Evolutionary conservation across 2,888 invertebrate species (phyloP).

Genomic region (Amphipyra tragopoginis): DNA sequence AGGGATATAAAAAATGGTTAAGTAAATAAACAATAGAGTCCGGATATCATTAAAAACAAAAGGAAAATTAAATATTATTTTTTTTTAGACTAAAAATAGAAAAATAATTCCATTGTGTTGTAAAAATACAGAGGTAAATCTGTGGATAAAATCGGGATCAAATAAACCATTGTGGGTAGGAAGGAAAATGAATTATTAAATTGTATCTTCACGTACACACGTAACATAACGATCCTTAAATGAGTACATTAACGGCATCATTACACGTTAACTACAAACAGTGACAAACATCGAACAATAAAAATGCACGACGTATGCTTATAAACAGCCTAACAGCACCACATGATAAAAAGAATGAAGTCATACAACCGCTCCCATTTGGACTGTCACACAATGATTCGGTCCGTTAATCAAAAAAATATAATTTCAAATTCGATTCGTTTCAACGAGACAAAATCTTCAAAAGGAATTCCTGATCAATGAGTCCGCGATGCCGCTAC

Average conservation of each 20-base stretch:
- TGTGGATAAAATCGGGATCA: conserved; percentile 18
- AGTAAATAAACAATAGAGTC: conserved; percentile 4
- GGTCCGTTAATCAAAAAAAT: conserved; percentile 64
- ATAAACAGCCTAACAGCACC: conserved; percentile 18
- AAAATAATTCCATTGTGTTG: not conserved
- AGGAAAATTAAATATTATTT: conserved; percentile 8
- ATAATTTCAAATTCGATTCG: conserved; percentile 39
- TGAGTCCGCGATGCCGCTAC: conserved; percentile 60
- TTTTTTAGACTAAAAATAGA: no score
- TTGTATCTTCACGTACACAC: conserved; percentile 20
- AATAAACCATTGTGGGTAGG: conserved; percentile 38
- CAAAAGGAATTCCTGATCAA: conserved; percentile 62
- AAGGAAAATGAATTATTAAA: conserved; percentile 32
- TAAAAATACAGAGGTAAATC: conserved; percentile 23
- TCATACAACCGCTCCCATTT: conserved; percentile 72
- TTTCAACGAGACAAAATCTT: conserved; percentile 18
- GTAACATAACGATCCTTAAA: conserved; percentile 21
- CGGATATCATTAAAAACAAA: conserved; percentile 5
- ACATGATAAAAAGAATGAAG: conserved; percentile 63
- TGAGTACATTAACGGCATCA: conserved; percentile 30
- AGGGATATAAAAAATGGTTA: conserved; percentile 10
- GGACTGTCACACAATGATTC: conserved; percentile 58
- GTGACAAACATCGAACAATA: conserved; percentile 42
- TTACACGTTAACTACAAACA: conserved; percentile 25
- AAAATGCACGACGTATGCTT: conserved; percentile 36